phyloP scores from a whole-genome alignment of 2,113 vertebrate genomes.

The Tamias sibiricus region DNA sequence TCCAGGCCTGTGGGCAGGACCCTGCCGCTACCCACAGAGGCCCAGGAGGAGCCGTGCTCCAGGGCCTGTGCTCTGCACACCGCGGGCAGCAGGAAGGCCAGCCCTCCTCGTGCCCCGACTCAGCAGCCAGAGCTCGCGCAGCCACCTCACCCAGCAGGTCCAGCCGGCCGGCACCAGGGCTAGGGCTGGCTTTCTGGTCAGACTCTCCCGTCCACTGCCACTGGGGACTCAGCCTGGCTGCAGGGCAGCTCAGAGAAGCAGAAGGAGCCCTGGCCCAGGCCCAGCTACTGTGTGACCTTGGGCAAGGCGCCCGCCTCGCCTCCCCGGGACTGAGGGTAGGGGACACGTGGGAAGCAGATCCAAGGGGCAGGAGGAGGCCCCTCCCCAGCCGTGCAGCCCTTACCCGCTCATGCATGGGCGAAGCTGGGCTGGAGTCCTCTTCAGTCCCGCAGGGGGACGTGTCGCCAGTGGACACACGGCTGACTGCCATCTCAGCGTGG shows the following conservation, averaged over 20 bases:
- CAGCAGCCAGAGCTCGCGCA: fast-evolving
- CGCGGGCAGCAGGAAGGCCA: not conserved
- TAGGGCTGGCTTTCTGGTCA: not conserved
- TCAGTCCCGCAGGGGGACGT: constrained; percentile 96
- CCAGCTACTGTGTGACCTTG: not conserved
- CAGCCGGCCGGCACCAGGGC: not conserved
- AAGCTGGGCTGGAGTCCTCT: constrained; percentile 94
- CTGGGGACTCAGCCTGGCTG: not conserved
- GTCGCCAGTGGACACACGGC: constrained; percentile 96
- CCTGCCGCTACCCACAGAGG: fast-evolving
- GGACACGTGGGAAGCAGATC: not conserved
- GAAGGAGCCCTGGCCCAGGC: not conserved
- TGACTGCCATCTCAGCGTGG: constrained; percentile 99
- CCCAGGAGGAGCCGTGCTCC: fast-evolving
- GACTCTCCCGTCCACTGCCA: not conserved
- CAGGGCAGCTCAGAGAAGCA: not conserved
- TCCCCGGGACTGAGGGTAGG: not conserved
- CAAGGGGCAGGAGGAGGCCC: not conserved
- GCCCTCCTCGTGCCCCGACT: fast-evolving
- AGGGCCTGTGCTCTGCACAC: fast-evolving
- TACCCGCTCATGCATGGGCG: constrained; percentile 95
- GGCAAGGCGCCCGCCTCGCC: not conserved
- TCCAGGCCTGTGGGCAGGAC: not conserved
- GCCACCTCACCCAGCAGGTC: not conserved
- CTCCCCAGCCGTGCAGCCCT: constrained; percentile 64